Evolutionary conservation across 1,140 invertebrate species (phyloP), one percentile per base, ranked within the genome.

Genomic region (Drosophila bifasciata): DNA sequence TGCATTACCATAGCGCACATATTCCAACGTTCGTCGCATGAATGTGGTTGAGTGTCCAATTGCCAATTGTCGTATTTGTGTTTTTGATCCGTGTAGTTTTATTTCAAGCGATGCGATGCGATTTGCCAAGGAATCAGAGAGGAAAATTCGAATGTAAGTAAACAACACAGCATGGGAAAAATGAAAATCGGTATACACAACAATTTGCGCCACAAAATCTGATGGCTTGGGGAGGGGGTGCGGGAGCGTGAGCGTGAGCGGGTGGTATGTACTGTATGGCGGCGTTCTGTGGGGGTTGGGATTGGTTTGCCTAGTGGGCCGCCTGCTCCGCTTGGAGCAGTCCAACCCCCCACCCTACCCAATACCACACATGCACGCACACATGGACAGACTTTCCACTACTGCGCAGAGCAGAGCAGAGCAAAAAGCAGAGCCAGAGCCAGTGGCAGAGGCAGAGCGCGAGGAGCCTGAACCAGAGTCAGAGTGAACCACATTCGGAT

Each of bases 181-280:
- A 88, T 83, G 83, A 88, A 88, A 88, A 88, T 88, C 83, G 78
- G 83, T 88, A 88, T 88, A 88, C 83, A 88, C 83, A 88, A 88
- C 84, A 88, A 88, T 88, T 88, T 88, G 83, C 84, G 83, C 78
- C 83, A 88, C 81, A 85, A 79, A 80, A 58, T 76, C 43, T 16
- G 63, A 40, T 55, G 59, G 63, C 32, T 36, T 36, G 21, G 62
- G 63, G 62, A 62, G 49, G 21, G 43, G 64, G 49, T 70, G 52
- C 16, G 15, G 32, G 19, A 32, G 46, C 9, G 45, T 43, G 45
- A 23, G 44, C 21, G 40, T 21, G 40, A 46, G 50, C 58, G 70
- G 50, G 73, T 53, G 39, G 74, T 60, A 25, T 49, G 57, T 49
- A 49, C 41, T 73, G 60, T 36, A 36, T 11, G 68, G 46, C 49